phyloP scores from a whole-genome alignment of 2,797 vertebrate genomes.

The Urophycis tenuis region DNA sequence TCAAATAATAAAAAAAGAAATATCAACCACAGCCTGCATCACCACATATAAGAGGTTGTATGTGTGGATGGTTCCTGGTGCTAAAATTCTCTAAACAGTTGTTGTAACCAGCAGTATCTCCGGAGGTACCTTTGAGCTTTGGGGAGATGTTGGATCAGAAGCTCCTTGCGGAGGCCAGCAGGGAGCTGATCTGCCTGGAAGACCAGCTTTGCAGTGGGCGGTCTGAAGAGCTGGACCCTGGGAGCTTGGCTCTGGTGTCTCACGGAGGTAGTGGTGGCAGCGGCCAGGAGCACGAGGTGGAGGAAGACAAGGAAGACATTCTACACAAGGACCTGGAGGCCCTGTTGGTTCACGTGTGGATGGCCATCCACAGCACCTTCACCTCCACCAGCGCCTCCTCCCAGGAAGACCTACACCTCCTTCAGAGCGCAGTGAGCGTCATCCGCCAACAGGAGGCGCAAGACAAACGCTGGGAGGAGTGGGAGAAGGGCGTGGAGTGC shows the following conservation, averaged over 20 bases:
- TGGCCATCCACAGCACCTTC: conserved; percentile 64
- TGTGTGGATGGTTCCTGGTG: not conserved
- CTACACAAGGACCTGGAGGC: conserved; percentile 58
- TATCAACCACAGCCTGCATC: not conserved
- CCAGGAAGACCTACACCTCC: conserved; percentile 38
- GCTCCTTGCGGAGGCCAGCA: conserved; percentile 59
- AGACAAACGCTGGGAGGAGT: conserved; percentile 58
- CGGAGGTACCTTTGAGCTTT: not conserved
- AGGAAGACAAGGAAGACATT: conserved; percentile 52
- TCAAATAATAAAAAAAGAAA: not conserved
- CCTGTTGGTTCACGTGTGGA: conserved; percentile 64
- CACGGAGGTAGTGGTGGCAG: not conserved
- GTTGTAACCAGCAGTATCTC: not conserved
- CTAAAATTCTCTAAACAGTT: not conserved
- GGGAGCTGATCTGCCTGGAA: conserved; percentile 71
- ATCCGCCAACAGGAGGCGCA: conserved; percentile 75
- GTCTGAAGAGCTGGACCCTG: not conserved
- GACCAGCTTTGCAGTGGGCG: conserved; percentile 50
- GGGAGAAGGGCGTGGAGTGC: conserved; percentile 1
- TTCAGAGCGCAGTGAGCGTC: conserved; percentile 70
- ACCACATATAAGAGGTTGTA: not conserved
- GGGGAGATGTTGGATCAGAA: conserved; percentile 51
- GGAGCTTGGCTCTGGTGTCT: not conserved
- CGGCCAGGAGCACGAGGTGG: conserved; percentile 40
- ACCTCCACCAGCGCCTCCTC: conserved; percentile 39